Evolutionary conservation across 2,113 vertebrate species (phyloP).

Genomic region (Prolemur simus): DNA sequence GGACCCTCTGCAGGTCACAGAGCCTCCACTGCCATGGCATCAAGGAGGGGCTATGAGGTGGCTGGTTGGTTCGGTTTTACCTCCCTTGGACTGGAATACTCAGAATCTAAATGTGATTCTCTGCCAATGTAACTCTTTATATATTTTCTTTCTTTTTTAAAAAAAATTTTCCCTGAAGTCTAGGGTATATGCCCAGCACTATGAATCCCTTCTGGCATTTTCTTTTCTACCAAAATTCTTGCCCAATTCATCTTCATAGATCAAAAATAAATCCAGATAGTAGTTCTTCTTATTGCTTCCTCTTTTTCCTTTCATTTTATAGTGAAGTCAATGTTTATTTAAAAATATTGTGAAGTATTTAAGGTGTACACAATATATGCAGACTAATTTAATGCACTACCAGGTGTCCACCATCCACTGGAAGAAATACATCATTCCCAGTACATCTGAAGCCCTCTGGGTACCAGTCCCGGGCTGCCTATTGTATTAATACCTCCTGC

Average conservation of each 20-base stretch:
- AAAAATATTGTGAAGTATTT: neutral
- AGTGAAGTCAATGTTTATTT: neutral
- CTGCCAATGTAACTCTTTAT: neutral
- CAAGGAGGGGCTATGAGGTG: neutral
- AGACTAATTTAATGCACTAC: neutral
- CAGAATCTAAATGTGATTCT: neutral
- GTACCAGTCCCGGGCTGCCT: neutral
- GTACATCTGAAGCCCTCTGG: accelerated
- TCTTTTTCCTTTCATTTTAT: neutral
- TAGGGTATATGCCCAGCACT: neutral
- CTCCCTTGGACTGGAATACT: neutral
- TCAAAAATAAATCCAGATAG: conserved; percentile 19
- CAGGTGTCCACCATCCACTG: neutral
- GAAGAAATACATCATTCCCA: neutral
- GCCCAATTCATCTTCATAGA: neutral
- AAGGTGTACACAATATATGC: neutral
- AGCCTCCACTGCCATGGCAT: neutral
- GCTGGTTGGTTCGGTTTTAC: neutral
- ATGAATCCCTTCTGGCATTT: neutral
- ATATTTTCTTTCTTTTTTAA: neutral
- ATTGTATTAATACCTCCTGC: neutral
- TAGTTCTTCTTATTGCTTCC: neutral
- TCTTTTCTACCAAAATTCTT: neutral
- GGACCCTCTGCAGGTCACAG: neutral
- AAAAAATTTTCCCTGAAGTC: neutral